Conservation (phyloP, 2,888 invertebrate species). For the Drosophila aldrichi region DNA sequence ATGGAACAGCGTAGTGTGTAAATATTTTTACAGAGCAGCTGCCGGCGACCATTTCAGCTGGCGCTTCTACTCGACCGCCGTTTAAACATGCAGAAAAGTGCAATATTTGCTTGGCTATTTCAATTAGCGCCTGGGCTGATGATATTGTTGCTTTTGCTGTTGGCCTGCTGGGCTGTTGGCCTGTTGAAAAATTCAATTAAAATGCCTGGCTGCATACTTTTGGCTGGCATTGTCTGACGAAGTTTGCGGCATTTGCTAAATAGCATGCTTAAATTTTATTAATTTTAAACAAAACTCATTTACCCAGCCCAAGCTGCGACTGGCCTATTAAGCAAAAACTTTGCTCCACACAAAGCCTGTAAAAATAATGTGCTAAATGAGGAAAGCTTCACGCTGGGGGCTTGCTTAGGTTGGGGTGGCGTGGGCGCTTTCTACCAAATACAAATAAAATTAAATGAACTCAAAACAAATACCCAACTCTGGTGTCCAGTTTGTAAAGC, state of each 20-base stretch:
- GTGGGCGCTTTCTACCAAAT: slow-evolving; percentile 55
- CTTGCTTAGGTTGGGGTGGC: background rate
- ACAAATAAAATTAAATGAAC: slow-evolving; percentile 77
- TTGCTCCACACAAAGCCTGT: slow-evolving; percentile 43
- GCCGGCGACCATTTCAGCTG: background rate
- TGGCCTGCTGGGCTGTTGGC: slow-evolving; percentile 1
- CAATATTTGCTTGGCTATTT: slow-evolving; percentile 66
- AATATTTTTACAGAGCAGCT: slow-evolving; percentile 58
- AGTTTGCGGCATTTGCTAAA: slow-evolving; percentile 13
- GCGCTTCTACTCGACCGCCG: slow-evolving; percentile 8
- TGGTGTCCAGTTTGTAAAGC: slow-evolving; percentile 32
- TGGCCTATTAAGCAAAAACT: slow-evolving; percentile 68
- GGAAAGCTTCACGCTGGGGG: slow-evolving; percentile 35
- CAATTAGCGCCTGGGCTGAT: slow-evolving; percentile 49
- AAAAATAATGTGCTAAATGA: slow-evolving; percentile 70
- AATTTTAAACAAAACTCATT: slow-evolving; percentile 56
- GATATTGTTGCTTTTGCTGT: slow-evolving; percentile 2
- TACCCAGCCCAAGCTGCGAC: slow-evolving; percentile 46
- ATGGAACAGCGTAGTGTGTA: slow-evolving; percentile 61
- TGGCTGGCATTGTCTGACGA: slow-evolving; percentile 13
- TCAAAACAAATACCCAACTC: slow-evolving; percentile 56
- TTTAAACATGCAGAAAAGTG: slow-evolving; percentile 66
- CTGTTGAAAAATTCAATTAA: slow-evolving; percentile 33
- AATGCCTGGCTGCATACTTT: slow-evolving; percentile 13
- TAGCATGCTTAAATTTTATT: slow-evolving; percentile 40